Base-by-base conservation (phyloP, 2,113 vertebrate genomes). In the Danio rerio region DNA sequence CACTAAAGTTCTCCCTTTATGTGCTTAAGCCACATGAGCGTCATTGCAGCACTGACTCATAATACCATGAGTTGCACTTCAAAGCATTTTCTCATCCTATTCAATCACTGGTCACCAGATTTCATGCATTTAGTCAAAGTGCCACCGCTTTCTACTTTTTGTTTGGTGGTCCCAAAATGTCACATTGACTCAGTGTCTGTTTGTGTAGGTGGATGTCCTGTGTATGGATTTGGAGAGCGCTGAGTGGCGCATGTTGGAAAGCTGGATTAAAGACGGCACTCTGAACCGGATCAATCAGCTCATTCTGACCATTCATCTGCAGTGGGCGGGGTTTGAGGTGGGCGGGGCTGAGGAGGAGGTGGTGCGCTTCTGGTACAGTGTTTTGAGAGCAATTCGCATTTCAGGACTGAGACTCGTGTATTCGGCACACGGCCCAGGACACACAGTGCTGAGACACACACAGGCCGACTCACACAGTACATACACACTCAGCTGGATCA, bases 321-420 rank as follows among this genome's bases (percentile, higher is more conserved):
- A 94, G 20, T 94, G 93, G 94, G 91, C 93, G 0, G 93, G 93
- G 18, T 94, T 94, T 82, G 93, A 94, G 87, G 93, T 94, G 63
- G 89, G 87, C 5, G 93, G 93, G n/a, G 86, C 81, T 0, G 74
- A 91, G 0, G 88, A 91, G 18, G 92, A 92, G 31, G 93, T 94
- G 69, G 88, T 94, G 56, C 89, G 89, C 70, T 94, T 92, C 83
- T 95, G 94, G 94, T 94, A 93, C 90, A 94, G 92, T 63, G 68
- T 93, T 69, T 86, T 94, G 62, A 87, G 73, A 53, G 90, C 89
- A 21, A 86, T 94, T 7, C 76, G 86, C 13, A 87, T 63, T 11
- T 86, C 86, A 50, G 93, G 92, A 63, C 88, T 93, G 31, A 86
- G 82, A 77, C 88, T 94, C 74, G 84, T 93, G 53, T 87, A 93